Evolutionary conservation across 2,797 vertebrate genomes (phyloP), one percentile per base, ranked within the genome.

Genomic region (Sphenodon punctatus): DNA sequence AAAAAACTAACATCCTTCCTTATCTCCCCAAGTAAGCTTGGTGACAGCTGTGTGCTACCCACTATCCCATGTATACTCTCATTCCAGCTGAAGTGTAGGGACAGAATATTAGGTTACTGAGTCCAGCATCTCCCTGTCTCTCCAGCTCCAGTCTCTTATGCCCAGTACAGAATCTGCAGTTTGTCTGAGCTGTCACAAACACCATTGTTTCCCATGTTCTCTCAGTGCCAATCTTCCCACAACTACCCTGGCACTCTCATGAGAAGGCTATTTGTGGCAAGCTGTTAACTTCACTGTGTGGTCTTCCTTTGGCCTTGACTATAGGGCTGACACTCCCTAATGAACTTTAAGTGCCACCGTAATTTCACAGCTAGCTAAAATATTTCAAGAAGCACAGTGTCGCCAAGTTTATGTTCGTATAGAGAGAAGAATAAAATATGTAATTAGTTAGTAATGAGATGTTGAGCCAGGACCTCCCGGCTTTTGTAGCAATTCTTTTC

Each of bases 1-100:
- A 34, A 39, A 27, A 10, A 5, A 43, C 4, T 2, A 16, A n/a
- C 36, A 27, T 43, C 25, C 8, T 16, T 10, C 0, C 4, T 23
- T 59, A 67, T 46, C 23, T 48, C 46, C 23, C 23, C 42, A 10
- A 34, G 78, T 8, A 10, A 43, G 76, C 39, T 12, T 60, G 4
- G 64, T 13, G 60, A 3, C 43, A 32, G 49, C 4, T 0, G 38
- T 30, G 45, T 16, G 36, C 56, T 0, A 13, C 1, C 46, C 4
- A 36, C 25, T 1, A 0, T 34, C 51, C 46, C 25, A 17, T 60
- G 61, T 4, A 1, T 30, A 19, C 42, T 10, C 13, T 7, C 66
- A 6, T 4, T 41, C 39, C 32, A 75, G 45, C 45, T 55, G 13
- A 16, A 1, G 0, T 8, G 41, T 7, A 25, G 38, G 34, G 16